phyloP scores from a whole-genome alignment of 1,140 invertebrate genomes.

The Forficula auricularia region DNA sequence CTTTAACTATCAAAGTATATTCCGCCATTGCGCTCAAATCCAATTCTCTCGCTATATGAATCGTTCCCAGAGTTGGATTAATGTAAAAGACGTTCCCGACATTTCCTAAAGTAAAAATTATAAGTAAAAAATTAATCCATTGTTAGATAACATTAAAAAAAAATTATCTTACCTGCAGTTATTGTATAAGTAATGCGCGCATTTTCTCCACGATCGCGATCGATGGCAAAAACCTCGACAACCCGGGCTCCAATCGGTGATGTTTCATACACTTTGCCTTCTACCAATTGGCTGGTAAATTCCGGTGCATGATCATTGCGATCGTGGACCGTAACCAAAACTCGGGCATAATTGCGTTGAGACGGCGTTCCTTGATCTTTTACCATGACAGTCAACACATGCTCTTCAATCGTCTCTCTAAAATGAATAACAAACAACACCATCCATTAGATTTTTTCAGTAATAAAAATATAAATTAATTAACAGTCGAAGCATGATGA shows the following conservation, averaged over 20 bases:
- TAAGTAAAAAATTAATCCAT: not conserved
- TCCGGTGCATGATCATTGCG: conserved; percentile 78
- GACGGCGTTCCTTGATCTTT: conserved; percentile 74
- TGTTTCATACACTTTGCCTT: conserved; percentile 59
- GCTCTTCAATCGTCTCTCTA: conserved; percentile 59
- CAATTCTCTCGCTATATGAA: conserved; percentile 54
- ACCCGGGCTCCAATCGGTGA: conserved; percentile 52
- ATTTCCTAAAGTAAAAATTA: conserved; percentile 38
- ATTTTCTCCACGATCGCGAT: conserved; percentile 66
- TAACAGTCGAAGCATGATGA: no score
- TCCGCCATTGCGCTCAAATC: conserved; percentile 48
- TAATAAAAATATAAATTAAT: no score
- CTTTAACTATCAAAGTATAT: conserved; percentile 66
- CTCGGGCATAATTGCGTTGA: conserved; percentile 66
- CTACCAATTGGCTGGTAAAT: conserved; percentile 54
- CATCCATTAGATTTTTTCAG: conserved; percentile 6
- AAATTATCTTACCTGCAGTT: conserved; percentile 37
- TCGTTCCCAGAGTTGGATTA: conserved; percentile 54
- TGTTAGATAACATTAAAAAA: not conserved
- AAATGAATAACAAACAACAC: conserved; percentile 10
- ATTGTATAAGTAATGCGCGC: conserved; percentile 64
- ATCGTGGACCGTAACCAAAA: conserved; percentile 65
- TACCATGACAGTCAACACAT: conserved; percentile 77
- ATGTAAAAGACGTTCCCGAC: conserved; percentile 67
- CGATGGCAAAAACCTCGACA: conserved; percentile 53